Evolutionary conservation across 2,797 vertebrate genomes (phyloP).

Genomic region (Podarcis siculus): DNA sequence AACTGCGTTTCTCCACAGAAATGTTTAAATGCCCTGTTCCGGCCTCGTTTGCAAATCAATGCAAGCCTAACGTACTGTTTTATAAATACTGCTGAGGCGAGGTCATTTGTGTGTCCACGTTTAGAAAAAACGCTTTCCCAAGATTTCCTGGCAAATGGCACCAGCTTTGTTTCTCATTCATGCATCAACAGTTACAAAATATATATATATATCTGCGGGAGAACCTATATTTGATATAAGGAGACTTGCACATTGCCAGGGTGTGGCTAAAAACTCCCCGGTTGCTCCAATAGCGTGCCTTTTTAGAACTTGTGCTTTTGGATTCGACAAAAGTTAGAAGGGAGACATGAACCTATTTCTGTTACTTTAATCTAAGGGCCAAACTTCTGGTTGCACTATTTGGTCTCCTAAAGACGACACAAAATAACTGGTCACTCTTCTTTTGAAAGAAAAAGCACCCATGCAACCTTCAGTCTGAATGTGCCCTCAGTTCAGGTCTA

Average conservation of each 20-base stretch:
- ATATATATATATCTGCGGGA: neutral
- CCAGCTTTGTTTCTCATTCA: rapidly evolving
- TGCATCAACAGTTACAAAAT: neutral
- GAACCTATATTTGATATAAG: neutral
- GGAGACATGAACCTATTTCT: neutral
- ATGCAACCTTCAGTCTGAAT: neutral
- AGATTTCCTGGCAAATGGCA: neutral
- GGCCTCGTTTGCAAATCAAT: no score
- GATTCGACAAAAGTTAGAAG: neutral
- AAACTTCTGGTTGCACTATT: neutral
- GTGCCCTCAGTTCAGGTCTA: neutral
- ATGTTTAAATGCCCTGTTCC: no score
- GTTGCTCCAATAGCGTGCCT: neutral
- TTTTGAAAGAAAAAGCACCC: neutral
- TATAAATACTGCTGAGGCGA: neutral
- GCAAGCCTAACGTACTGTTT: neutral
- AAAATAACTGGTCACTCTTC: neutral
- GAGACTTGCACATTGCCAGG: neutral
- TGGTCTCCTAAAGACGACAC: no score
- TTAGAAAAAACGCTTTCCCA: neutral
- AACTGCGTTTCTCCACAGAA: neutral
- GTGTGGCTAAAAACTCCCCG: neutral
- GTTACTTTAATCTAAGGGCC: neutral
- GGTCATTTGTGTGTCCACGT: neutral
- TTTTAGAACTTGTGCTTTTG: neutral